These are phyloP conservation scores for Euborellia annulipes DNA, from an alignment of 1,140 invertebrate genomes.

Conservation along the genomic window DNA sequence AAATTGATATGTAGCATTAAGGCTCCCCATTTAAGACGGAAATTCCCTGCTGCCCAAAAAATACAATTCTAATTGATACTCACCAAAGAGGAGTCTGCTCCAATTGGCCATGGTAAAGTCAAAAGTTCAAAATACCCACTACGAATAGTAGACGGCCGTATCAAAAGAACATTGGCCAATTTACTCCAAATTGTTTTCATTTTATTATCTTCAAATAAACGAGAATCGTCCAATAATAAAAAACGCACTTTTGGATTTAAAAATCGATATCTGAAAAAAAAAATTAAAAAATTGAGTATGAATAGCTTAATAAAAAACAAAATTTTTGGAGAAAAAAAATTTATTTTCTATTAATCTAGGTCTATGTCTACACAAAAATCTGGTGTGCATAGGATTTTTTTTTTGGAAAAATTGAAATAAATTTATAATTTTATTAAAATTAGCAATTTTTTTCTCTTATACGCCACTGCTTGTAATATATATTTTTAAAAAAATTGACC, in stretches of 20 bases:
- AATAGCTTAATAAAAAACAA: conserved; percentile 2
- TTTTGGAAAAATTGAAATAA: too few relatives aligned
- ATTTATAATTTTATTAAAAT: too few relatives aligned
- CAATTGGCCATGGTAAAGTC: background rate
- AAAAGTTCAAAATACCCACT: background rate
- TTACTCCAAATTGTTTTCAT: conserved; percentile 58
- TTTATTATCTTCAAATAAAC: conserved; percentile 39
- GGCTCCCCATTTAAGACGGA: too few relatives aligned
- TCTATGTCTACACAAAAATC: too few relatives aligned
- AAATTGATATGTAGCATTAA: too few relatives aligned
- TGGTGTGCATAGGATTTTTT: too few relatives aligned
- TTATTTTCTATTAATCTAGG: too few relatives aligned
- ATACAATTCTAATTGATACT: too few relatives aligned
- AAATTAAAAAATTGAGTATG: background rate
- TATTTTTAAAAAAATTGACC: conserved; percentile 25
- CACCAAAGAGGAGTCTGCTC: background rate
- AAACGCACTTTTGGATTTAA: conserved; percentile 50
- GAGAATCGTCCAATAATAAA: conserved; percentile 46
- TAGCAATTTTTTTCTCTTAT: too few relatives aligned
- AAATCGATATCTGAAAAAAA: conserved; percentile 39
- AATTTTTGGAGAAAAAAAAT: too few relatives aligned
- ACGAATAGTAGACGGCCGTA: conserved; percentile 30
- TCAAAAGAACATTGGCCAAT: conserved; percentile 54
- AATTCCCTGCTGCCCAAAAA: too few relatives aligned
- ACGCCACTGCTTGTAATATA: conserved; percentile 6